A percentile compares a stretch with the other conserved stretches of the same genome.
phyloP scores from a whole-genome alignment of 2,888 invertebrate species.

The Bruchidius siliquastri region DNA sequence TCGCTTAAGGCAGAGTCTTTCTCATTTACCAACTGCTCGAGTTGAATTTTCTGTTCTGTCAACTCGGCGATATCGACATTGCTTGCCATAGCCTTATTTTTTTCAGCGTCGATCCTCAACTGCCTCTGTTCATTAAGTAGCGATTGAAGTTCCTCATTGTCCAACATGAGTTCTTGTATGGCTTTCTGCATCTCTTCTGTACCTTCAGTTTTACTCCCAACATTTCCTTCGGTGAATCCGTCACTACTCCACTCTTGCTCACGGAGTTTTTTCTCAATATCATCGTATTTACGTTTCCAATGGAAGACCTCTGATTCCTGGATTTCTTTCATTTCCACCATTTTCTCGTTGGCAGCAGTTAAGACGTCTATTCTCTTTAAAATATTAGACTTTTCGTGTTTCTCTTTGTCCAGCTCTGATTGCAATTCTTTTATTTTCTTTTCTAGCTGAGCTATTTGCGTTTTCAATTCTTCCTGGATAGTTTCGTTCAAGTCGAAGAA shows the following conservation, averaged over 20 bases:
- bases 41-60: slow-evolving; percentile 9
- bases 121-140: slow-evolving; percentile 53
- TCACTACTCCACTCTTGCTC: slow-evolving; percentile 52
- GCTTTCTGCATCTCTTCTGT: slow-evolving; percentile 53
- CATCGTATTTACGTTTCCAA: slow-evolving; percentile 67
- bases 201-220: slow-evolving; percentile 25
- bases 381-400: slow-evolving; percentile 63
- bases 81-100: slow-evolving; percentile 32
- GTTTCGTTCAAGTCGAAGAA: slow-evolving; percentile 68
- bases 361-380: slow-evolving; percentile 69
- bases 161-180: slow-evolving; percentile 56
- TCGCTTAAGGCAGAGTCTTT: slow-evolving; percentile 7
- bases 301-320: slow-evolving; percentile 72
- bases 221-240: slow-evolving; percentile 20
- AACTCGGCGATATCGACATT: background rate
- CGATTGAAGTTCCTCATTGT: slow-evolving; percentile 58
- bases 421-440: slow-evolving; percentile 58
- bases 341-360: slow-evolving; percentile 68
- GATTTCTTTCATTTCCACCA: slow-evolving; percentile 76
- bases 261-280: slow-evolving; percentile 63
- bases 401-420: slow-evolving; percentile 56
- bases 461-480: slow-evolving; percentile 75
- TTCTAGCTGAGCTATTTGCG: slow-evolving; percentile 63
- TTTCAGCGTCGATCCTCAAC: slow-evolving; percentile 38
- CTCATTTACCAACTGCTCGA: slow-evolving; percentile 10